Percentiles rank a stretch among this genome's conserved stretches.
These are phyloP conservation scores for Paralichthys olivaceus DNA, from an alignment of 2,113 vertebrate species.

Conservation along the genomic window DNA sequence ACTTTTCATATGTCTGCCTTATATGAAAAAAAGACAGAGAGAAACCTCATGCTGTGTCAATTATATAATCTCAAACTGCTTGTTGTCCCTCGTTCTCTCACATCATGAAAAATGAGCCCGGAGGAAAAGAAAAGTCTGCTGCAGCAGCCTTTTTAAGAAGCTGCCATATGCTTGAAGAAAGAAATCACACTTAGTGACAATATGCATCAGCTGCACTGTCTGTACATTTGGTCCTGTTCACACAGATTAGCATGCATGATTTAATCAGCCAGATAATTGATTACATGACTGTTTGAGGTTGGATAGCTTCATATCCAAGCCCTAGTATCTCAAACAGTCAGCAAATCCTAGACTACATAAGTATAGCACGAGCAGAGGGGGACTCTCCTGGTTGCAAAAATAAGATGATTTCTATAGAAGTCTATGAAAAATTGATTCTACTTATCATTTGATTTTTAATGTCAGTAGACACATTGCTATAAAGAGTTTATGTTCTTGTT, in stretches of 20 bases:
- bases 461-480: too few relatives aligned
- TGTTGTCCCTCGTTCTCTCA: conserved; percentile 40
- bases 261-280: conserved; percentile 13
- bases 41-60: background rate
- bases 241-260: conserved; percentile 13
- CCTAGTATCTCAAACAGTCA: background rate
- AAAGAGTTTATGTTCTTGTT: too few relatives aligned
- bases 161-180: conserved; percentile 58
- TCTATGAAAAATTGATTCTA: too few relatives aligned
- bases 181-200: conserved; percentile 34
- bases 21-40: background rate
- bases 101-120: conserved; percentile 32
- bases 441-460: too few relatives aligned
- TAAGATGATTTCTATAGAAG: too few relatives aligned
- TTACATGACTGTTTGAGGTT: conserved; percentile 13
- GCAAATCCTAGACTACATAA: background rate
- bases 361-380: too few relatives aligned
- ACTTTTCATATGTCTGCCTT: background rate
- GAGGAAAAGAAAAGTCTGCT: conserved; percentile 42
- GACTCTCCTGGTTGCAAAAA: too few relatives aligned
- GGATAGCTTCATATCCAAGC: background rate
- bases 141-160: conserved; percentile 43
- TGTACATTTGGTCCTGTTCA: conserved; percentile 7
- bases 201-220: conserved; percentile 34
- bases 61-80: conserved; percentile 46